These are phyloP conservation scores for Rhizomys pruinosus DNA, from an alignment of 2,113 vertebrate species.

Conservation along the genomic window DNA sequence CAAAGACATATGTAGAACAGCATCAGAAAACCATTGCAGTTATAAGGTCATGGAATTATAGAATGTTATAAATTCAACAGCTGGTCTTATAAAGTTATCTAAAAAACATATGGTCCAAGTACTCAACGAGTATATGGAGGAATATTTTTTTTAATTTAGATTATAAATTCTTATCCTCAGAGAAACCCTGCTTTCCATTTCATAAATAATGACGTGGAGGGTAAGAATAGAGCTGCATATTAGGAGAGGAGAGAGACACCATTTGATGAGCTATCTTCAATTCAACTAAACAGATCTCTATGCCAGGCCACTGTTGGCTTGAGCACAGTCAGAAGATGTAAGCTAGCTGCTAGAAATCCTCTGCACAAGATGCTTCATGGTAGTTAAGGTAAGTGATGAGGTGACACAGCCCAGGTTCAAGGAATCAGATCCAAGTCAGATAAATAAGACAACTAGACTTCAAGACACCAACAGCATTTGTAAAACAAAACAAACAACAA, in stretches of 20 bases:
- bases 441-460: not conserved
- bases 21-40: not conserved
- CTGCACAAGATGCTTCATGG: not conserved
- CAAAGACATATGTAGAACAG: slow-evolving; percentile 10
- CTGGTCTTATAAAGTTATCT: slow-evolving; percentile 16
- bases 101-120: not conserved
- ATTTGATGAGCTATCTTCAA: not conserved
- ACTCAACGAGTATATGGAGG: not conserved
- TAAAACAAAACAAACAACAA: too few relatives aligned
- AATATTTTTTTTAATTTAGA: not conserved
- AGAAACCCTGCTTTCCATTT: not conserved
- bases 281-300: not conserved
- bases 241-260: not conserved
- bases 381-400: not conserved
- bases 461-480: not conserved
- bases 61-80: not conserved
- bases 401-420: not conserved
- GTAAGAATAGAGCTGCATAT: not conserved
- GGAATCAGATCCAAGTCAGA: not conserved
- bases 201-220: not conserved
- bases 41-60: not conserved
- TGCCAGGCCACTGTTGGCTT: not conserved
- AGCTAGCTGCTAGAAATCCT: not conserved
- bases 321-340: not conserved
- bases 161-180: not conserved